phyloP scores from a whole-genome alignment of 2,113 vertebrate genomes.

The Oenanthe melanoleuca region DNA sequence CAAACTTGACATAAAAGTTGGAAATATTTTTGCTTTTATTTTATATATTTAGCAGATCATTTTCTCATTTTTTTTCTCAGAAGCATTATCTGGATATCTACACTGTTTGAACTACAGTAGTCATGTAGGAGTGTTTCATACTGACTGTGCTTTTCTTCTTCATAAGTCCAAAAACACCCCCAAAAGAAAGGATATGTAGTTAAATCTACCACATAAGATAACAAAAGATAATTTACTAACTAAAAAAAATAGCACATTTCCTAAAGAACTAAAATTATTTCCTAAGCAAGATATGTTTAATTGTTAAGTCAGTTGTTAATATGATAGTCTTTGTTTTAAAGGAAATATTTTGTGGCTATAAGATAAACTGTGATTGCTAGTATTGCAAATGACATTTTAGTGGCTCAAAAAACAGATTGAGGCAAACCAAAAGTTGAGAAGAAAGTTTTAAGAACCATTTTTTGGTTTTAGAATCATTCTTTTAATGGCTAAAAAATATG shows the following conservation, averaged over 20 bases:
- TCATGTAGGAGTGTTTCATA: neutral
- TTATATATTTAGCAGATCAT: neutral
- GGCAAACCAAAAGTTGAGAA: neutral
- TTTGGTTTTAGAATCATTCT: neutral
- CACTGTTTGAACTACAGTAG: neutral
- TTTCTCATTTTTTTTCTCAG: neutral
- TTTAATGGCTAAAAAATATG: neutral
- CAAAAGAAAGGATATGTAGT: too few relatives aligned
- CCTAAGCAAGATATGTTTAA: neutral
- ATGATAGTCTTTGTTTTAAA: neutral
- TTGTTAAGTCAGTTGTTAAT: neutral
- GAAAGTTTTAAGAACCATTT: neutral
- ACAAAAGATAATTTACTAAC: neutral
- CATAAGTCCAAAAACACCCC: accelerated
- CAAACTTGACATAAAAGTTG: neutral
- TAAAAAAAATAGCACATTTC: neutral
- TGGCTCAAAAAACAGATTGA: neutral
- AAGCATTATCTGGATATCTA: neutral
- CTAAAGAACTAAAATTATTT: neutral
- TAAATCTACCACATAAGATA: neutral
- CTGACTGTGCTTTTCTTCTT: neutral
- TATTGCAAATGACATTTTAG: neutral
- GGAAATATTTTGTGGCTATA: neutral
- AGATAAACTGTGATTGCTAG: neutral
- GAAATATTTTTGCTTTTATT: neutral